phyloP scores from a whole-genome alignment of 1,140 invertebrate species.

The Heterodera schachtii region DNA sequence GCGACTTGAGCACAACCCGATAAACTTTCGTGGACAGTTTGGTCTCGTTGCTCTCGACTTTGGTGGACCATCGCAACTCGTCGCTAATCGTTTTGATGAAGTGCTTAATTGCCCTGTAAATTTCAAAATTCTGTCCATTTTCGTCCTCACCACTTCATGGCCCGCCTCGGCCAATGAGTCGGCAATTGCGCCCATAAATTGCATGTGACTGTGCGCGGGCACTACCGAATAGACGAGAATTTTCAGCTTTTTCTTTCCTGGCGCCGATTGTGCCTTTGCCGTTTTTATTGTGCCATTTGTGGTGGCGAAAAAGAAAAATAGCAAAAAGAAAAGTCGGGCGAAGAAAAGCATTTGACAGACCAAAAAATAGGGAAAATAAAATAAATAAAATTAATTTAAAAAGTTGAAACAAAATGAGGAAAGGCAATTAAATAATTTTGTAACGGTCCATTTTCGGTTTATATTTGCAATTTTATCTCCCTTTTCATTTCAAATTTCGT shows the following conservation, averaged over 20 bases:
- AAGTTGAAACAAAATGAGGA: too few relatives aligned
- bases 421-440: too few relatives aligned
- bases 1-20: not conserved
- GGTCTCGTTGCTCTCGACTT: not conserved
- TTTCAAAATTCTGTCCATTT: not conserved
- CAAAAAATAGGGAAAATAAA: too few relatives aligned
- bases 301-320: not conserved
- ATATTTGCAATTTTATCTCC: too few relatives aligned
- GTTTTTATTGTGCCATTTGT: not conserved
- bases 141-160: conserved; percentile 52
- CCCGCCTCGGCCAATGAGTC: conserved; percentile 50
- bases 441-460: too few relatives aligned
- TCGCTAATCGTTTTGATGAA: not conserved
- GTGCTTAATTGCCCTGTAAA: not conserved
- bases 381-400: too few relatives aligned
- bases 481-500: too few relatives aligned
- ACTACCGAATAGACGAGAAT: not conserved
- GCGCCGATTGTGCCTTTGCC: not conserved
- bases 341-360: too few relatives aligned
- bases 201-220: conserved; percentile 29
- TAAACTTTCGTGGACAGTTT: not conserved
- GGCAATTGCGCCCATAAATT: conserved; percentile 45
- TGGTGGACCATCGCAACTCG: not conserved
- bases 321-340: not conserved
- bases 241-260: not conserved